Base-by-base conservation (phyloP, 2,888 invertebrate genomes). In the Odiellus spinosus region DNA sequence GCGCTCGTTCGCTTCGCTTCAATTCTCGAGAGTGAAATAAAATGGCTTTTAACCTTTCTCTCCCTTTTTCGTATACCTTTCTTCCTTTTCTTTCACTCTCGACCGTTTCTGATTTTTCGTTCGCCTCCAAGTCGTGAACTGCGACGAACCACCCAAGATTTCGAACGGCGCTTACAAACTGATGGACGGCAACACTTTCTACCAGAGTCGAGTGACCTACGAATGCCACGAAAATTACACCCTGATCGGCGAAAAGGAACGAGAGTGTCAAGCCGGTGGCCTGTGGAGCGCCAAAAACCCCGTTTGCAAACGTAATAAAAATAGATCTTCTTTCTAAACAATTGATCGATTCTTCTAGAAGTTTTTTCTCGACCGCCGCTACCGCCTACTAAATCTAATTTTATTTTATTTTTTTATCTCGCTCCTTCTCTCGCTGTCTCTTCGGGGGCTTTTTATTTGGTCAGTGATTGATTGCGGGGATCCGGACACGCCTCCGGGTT, bases 101-200 rank as follows among this genome's bases (percentile, higher is more conserved):
- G n/a, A n/a, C n/a, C n/a, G n/a, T n/a, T n/a, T n/a, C n/a, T n/a
- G n/a, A n/a, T n/a, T n/a, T n/a, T n/a, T n/a, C n/a, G n/a, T 66
- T 82, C 87, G 2, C 86, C 26, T 26, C 26, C 26, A 26, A 53
- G 53, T 39, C 38, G 47, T 53, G 14, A 50, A 53, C 34, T 53
- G 53, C 17, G 51, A 49, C 82, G 64, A 88, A 85, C 63, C 85
- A 83, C 0, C 78, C 80, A 6, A 84, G 82, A 0, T 81, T 80
- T 0, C 77, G 79, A 55, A 77, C 83, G 3, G 80, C 81, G 63
- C 80, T 80, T 55, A 86, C 84, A 1, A 73, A 73, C 47, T 80
- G 78, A 57, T 70, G 71, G 18, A 81, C 8, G 86, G 87, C 61
- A 77, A 77, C 2, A 60, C 61, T n/a, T 51, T 50, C 8, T 60